Evolutionary conservation across 2,888 invertebrate genomes (phyloP), one percentile per base, ranked within the genome.

Genomic region (Litoditis marina): DNA sequence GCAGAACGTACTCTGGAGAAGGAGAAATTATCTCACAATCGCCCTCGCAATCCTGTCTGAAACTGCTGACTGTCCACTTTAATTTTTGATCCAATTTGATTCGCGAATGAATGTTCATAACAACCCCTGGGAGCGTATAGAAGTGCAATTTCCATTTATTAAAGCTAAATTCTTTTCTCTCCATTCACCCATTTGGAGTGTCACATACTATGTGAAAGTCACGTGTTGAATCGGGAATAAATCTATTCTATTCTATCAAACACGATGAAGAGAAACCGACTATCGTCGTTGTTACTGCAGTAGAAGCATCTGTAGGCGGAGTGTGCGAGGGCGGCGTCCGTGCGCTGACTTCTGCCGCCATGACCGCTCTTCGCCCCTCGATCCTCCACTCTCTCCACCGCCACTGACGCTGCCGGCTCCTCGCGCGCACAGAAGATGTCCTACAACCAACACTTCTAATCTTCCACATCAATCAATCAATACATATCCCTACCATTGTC

Each of bases 241-340:
- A n/a, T n/a, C n/a, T n/a, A n/a, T n/a, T n/a, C n/a, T n/a, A n/a
- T n/a, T n/a, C n/a, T n/a, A n/a, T n/a, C n/a, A n/a, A n/a, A n/a
- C n/a, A n/a, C n/a, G n/a, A n/a, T n/a, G n/a, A 53, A 50, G 16
- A 19, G 27, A 25, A 30, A 25, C 55, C 19, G 11, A 58, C 63
- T 62, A 28, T 65, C 66, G 31, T 51, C 62, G 39, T 66, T 64
- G 46, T 59, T 62, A 31, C 63, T 66, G 56, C 72, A 73, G 55
- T 73, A 62, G 60, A 73, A 73, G 47, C 72, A 73, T 28, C 73
- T 49, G 53, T 68, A 70, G 6, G 68, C 52, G 8, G 73, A 70
- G 32, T 73, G 73, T 11, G 68, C 63, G n/a, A 68, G 63, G 16
- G 56, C 54, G 34, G 54, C 63, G 55, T 56, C 66, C 25, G 27